Base-by-base conservation (phyloP, 2,888 invertebrate genomes). In the Beris chalybata region DNA sequence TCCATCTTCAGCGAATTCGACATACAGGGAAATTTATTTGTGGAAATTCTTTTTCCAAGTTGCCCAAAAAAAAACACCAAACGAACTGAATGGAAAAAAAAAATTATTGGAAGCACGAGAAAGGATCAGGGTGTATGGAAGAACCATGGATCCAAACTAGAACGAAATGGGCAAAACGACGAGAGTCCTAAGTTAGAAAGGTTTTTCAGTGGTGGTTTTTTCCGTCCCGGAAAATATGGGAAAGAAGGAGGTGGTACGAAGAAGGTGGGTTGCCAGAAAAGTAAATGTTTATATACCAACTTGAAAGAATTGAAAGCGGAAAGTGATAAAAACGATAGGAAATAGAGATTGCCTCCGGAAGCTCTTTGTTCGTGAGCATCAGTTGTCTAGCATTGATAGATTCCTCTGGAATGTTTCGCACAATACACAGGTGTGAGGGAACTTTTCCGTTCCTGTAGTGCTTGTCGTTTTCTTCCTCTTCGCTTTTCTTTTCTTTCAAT, bases 311-410 rank as follows among this genome's bases (percentile, higher is more conserved):
- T 68, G 68, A 57, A 58, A 58, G 66, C 63, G 66, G 65, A 65
- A 66, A 66, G 58, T 55, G 68, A 66, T 68, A 66, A 67, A 56
- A 66, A 53, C 64, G 63, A 56, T 57, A 66, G 64, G 68, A 68
- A 66, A 68, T 68, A 64, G 66, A 68, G 68, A 68, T 65, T 57
- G 63, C 57, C 57, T 54, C 55, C 54, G 65, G 65, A 65, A 65
- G 45, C 56, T 65, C 65, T 65, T 65, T 65, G 65, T 65, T 65
- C 65, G 30, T 11, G n/a, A 61, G 56, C 56, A 47, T 48, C 29
- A 55, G 56, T 65, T 65, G 65, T 65, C 56, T 56, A 65, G 61
- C 22, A 29, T 22, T 32, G 50, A 38, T 45, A 38, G 61, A 30
- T 50, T 61, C 52, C 50, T 50, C 32, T 5, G 15, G n/a, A 61